phyloP scores from a whole-genome alignment of 2,113 vertebrate genomes.

The Psittacula cyanocephala region DNA sequence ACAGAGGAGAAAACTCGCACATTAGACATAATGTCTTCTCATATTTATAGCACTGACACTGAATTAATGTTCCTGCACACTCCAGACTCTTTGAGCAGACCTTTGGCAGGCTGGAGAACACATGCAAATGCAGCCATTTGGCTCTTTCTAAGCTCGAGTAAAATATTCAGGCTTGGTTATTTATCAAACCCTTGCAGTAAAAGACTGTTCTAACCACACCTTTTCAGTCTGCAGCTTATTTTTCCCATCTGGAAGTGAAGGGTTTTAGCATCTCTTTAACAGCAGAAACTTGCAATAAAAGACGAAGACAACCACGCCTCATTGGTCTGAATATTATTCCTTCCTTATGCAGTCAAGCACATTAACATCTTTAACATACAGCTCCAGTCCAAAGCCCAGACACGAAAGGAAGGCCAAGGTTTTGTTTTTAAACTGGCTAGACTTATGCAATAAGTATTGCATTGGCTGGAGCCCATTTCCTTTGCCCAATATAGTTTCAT shows the following conservation, averaged over 20 bases:
- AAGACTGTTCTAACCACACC: background rate
- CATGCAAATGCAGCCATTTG: background rate
- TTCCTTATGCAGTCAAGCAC: background rate
- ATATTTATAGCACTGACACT: background rate
- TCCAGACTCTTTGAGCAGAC: background rate
- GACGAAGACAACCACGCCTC: background rate
- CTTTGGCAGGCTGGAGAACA: background rate
- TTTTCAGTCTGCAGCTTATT: background rate
- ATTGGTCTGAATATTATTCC: background rate
- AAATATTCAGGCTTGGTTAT: background rate
- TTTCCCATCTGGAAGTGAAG: background rate
- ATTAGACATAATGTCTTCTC: background rate
- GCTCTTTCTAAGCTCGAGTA: background rate
- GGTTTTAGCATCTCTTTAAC: background rate
- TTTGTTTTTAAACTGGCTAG: constrained; percentile 54
- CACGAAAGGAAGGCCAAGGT: constrained; percentile 26
- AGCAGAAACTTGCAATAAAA: background rate
- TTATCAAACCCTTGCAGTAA: background rate
- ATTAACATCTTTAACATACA: background rate
- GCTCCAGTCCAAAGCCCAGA: constrained; percentile 22
- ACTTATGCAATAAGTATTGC: constrained; percentile 21
- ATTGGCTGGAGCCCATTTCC: constrained; percentile 20
- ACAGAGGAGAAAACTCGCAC: background rate
- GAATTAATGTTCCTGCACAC: background rate
- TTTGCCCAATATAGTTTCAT: background rate